Conservation (phyloP, 2,888 invertebrate genomes). For the Onchidella celtica region DNA sequence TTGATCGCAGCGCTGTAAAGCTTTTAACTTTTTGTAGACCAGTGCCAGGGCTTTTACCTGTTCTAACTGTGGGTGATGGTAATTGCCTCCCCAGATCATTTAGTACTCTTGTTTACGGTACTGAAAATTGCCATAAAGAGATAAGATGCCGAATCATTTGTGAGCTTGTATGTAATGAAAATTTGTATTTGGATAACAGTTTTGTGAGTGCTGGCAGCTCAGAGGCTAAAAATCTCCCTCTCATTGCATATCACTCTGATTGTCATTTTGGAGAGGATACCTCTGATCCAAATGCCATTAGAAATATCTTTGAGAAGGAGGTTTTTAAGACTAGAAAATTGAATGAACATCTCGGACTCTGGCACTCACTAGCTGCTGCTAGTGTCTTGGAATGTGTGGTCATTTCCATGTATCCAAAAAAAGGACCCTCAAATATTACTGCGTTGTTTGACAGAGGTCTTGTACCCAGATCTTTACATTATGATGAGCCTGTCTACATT, state of each 20-base stretch:
- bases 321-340: background rate
- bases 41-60: background rate
- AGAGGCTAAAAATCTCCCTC: background rate
- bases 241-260: background rate
- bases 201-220: background rate
- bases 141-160: background rate
- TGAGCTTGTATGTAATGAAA: background rate
- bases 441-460: conserved; percentile 7
- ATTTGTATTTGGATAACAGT: background rate
- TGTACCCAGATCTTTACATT: background rate
- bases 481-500: background rate
- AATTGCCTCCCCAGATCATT: conserved; percentile 14
- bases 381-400: conserved; percentile 13
- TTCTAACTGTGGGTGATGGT: conserved; percentile 13
- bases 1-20: background rate
- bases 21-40: background rate
- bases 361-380: background rate
- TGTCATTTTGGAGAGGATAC: conserved; percentile 23
- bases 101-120: background rate
- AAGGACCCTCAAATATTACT: background rate
- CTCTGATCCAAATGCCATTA: background rate
- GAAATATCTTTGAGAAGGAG: conserved; percentile 8
- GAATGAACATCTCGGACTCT: background rate
- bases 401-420: background rate
- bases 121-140: background rate